Evolutionary conservation across 2,888 invertebrate species (phyloP).

Genomic region (Lamproptera curius): DNA sequence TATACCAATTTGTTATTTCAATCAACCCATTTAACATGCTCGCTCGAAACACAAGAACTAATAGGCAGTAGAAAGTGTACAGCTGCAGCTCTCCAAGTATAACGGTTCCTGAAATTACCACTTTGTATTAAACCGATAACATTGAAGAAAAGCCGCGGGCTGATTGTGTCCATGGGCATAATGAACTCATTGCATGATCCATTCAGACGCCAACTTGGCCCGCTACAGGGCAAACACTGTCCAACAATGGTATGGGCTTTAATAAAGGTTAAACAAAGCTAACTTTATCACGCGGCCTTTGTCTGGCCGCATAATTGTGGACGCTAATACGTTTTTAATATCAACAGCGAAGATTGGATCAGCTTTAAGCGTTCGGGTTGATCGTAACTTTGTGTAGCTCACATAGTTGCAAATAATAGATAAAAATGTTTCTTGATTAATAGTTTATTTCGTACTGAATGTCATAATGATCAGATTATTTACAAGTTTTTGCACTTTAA

Average conservation of each 20-base stretch:
- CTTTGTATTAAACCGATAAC: slow-evolving; percentile 44
- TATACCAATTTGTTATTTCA: no score
- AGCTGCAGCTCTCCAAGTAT: slow-evolving; percentile 11
- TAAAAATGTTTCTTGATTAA: no score
- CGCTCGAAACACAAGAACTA: background rate
- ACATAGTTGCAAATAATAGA: no score
- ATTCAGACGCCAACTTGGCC: slow-evolving; percentile 32
- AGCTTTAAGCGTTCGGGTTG: no score
- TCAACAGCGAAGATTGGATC: no score
- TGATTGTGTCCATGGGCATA: slow-evolving; percentile 43
- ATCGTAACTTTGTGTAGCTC: no score
- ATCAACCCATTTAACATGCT: background rate
- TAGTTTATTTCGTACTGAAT: no score
- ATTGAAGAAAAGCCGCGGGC: slow-evolving; percentile 44
- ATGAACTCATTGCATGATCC: slow-evolving; percentile 46
- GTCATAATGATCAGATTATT: no score
- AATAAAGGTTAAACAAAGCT: slow-evolving; percentile 24
- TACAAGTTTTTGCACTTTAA: no score
- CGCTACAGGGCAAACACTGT: slow-evolving; percentile 27
- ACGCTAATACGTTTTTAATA: slow-evolving; percentile 20
- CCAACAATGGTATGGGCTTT: slow-evolving; percentile 27
- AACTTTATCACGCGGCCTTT: slow-evolving; percentile 24
- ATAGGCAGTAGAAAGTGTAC: slow-evolving; percentile 6
- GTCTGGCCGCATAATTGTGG: slow-evolving; percentile 34
- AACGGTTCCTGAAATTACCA: slow-evolving; percentile 50